phyloP scores from a whole-genome alignment of 2,113 vertebrate species.

The Cacatua alba region DNA sequence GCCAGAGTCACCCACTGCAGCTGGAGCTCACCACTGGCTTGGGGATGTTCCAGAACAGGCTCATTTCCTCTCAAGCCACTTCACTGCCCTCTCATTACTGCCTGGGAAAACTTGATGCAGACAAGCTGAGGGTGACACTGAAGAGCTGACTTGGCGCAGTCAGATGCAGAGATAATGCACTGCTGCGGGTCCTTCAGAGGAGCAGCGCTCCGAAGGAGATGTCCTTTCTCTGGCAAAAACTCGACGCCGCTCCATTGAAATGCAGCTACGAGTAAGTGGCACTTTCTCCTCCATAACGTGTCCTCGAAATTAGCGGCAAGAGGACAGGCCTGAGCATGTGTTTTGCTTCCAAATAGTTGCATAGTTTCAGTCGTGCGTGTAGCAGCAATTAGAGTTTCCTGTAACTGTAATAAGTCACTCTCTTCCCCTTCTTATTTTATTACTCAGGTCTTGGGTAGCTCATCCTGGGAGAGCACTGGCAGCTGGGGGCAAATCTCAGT shows the following conservation, averaged over 20 bases:
- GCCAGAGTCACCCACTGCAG: neutral
- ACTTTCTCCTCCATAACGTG: neutral
- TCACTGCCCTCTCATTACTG: neutral
- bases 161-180: neutral
- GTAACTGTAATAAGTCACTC: neutral
- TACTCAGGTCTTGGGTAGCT: neutral
- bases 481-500: neutral
- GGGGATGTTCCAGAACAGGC: neutral
- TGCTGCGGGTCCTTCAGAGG: neutral
- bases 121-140: neutral
- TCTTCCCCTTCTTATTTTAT: neutral
- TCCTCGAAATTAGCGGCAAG: neutral
- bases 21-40: neutral
- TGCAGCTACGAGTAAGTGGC: neutral
- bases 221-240: neutral
- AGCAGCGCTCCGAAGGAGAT: neutral
- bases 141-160: neutral
- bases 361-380: rapidly evolving
- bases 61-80: neutral
- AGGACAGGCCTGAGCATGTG: neutral
- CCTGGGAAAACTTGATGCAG: neutral
- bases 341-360: neutral
- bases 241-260: rapidly evolving
- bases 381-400: neutral
- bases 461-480: neutral